Evolutionary conservation across 2,888 invertebrate species (phyloP).

Genomic region (Folsomia candida): DNA sequence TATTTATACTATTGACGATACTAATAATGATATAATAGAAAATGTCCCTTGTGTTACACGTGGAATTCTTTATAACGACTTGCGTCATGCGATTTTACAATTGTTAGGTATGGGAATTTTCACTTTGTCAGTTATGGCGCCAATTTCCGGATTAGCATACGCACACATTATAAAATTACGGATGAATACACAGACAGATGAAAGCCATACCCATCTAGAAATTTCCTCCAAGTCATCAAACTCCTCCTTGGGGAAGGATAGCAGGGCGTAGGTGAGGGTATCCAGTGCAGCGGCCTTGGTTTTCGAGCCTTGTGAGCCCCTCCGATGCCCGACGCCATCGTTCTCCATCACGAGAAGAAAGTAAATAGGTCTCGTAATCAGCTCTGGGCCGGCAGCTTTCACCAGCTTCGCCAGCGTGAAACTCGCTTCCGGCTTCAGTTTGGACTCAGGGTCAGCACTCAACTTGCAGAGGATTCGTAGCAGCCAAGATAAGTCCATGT

Average conservation of each 20-base stretch:
- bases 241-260: constrained; percentile 75
- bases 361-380: constrained; percentile 42
- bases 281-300: constrained; percentile 61
- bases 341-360: constrained; percentile 40
- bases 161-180: too few species aligned
- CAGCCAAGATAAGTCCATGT: constrained; percentile 43
- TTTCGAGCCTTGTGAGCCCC: constrained; percentile 38
- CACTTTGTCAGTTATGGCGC: not conserved
- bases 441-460: constrained; percentile 42
- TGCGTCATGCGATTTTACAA: not conserved
- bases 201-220: constrained; percentile 53
- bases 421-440: constrained; percentile 42
- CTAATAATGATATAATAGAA: too few species aligned
- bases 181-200: too few species aligned
- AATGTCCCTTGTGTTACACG: too few species aligned
- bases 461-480: constrained; percentile 41
- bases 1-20: too few species aligned
- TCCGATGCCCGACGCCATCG: constrained; percentile 20
- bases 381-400: constrained; percentile 43
- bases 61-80: not conserved
- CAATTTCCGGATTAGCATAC: too few species aligned
- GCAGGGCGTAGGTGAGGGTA: constrained; percentile 70
- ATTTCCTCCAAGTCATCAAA: constrained; percentile 59
- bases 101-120: not conserved
- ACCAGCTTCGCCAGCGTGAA: constrained; percentile 42